These are phyloP conservation scores for Hypena proboscidalis DNA, from an alignment of 2,888 invertebrate species.

Conservation along the genomic window DNA sequence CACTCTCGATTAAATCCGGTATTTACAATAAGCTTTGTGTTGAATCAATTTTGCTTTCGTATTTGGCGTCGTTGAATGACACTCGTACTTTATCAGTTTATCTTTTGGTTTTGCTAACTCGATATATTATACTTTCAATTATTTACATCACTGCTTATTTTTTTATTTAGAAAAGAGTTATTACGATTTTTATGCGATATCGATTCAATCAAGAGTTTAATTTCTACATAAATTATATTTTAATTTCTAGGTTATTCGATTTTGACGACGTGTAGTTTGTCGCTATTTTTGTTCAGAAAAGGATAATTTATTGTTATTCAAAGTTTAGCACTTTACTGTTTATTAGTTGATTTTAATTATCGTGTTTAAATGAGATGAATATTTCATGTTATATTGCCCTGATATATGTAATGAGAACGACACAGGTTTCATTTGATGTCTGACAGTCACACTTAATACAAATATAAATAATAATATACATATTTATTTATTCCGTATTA, in stretches of 20 bases:
- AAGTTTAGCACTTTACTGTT: slow-evolving; percentile 28
- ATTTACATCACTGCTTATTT: slow-evolving; percentile 28
- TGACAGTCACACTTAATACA: no score
- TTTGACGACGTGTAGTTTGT: slow-evolving; percentile 10
- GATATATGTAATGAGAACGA: not conserved
- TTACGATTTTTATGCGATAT: slow-evolving; percentile 9
- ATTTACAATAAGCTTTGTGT: slow-evolving; percentile 70
- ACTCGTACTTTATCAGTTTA: slow-evolving; percentile 40
- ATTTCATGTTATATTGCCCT: slow-evolving; percentile 22
- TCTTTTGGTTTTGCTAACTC: slow-evolving; percentile 28
- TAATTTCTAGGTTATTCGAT: slow-evolving; percentile 18
- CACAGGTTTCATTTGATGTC: no score
- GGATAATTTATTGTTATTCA: slow-evolving; percentile 25
- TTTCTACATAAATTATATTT: slow-evolving; percentile 20
- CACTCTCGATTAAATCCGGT: slow-evolving; percentile 59
- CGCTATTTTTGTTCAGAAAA: slow-evolving; percentile 17
- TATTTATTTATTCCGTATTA: no score
- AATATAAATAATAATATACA: no score
- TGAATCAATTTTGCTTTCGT: slow-evolving; percentile 70
- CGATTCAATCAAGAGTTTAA: slow-evolving; percentile 16
- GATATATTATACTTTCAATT: slow-evolving; percentile 26
- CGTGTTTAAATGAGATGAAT: slow-evolving; percentile 25
- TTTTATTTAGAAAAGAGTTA: slow-evolving; percentile 2
- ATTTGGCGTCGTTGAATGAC: slow-evolving; percentile 50
- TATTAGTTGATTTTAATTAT: slow-evolving; percentile 34